Evolutionary conservation across 2,797 vertebrate species (phyloP).

Genomic region (Falco rusticolus): DNA sequence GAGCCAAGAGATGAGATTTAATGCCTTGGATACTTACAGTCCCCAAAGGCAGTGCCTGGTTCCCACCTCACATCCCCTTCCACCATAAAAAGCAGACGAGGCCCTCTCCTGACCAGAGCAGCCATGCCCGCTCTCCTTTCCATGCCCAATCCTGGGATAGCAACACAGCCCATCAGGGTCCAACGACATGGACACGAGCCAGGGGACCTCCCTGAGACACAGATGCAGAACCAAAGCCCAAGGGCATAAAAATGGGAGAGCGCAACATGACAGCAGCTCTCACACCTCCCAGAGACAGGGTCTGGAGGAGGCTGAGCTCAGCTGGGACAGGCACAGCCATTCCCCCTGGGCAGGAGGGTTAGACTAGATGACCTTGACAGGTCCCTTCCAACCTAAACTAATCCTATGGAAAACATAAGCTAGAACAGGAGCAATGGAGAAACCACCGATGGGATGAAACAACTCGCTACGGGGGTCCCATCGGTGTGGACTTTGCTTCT

Average conservation of each 20-base stretch:
- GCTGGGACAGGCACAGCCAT: background rate
- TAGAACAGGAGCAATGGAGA: background rate
- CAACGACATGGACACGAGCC: fast-evolving
- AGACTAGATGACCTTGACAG: background rate
- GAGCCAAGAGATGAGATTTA: background rate
- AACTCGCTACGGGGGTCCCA: fast-evolving
- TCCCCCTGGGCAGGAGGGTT: background rate
- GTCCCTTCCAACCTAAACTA: background rate
- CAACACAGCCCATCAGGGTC: background rate
- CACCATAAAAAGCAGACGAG: background rate
- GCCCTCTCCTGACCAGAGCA: background rate
- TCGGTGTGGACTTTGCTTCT: background rate
- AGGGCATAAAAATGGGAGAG: background rate
- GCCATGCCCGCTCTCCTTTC: background rate
- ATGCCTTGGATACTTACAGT: background rate
- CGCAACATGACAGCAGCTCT: background rate
- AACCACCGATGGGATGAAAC: background rate
- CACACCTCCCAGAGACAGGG: background rate
- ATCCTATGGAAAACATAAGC: background rate
- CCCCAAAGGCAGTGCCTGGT: background rate
- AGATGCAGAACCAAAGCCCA: background rate
- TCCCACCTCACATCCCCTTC: background rate
- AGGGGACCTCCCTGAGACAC: background rate
- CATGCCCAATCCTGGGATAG: background rate
- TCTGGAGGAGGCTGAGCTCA: background rate